Base-by-base conservation (phyloP, 1,140 invertebrate genomes). In the Euglossa dilemma region DNA sequence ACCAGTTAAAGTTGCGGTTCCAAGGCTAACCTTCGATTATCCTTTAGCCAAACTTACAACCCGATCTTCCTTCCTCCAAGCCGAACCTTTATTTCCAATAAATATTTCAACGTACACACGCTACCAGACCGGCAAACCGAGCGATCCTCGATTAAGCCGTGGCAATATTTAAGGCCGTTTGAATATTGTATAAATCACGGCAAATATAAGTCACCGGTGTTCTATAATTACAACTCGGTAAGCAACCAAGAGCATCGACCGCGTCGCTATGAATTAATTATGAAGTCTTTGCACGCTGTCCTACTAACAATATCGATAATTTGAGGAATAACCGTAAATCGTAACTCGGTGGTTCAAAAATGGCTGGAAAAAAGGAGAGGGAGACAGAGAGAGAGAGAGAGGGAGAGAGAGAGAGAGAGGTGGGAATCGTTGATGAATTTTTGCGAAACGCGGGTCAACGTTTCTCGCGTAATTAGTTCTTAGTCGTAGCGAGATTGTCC, bases 291-390 rank as follows among this genome's bases (percentile, higher is more conserved):
- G 57, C 76, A 57, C 61, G 66, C 72, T 73, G 71, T 86, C 76
- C 71, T 64, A 66, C 82, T 84, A 84, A 86, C 84, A 86, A 84
- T 76, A 84, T 67, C 72, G 71, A 4, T 36, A 36, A 36, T 36
- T 36, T 36, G 36, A 36, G 36, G 4, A 36, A 36, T 4, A 36
- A 36, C 36, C 1, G 4, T 36, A 36, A 36, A 36, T 23, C 8
- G 45, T 45, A 66, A 0, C 4, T 4, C 23, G 1, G 63, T 67
- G 36, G 14, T 67, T 6, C n/a, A 9, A 20, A 0, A 23, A 3
- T 47, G 23, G 45, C 20, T 20, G 45, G 8, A 59, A 36, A 59
- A 73, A 52, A 25, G 7, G 14, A 23, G 36, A 11, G 36, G 25
- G n/a, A n/a, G n/a, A 25, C 70, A 8, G 45, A 57, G 25, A n/a